phyloP scores from a whole-genome alignment of 2,797 vertebrate species.

The Atherinosoma microstoma region DNA sequence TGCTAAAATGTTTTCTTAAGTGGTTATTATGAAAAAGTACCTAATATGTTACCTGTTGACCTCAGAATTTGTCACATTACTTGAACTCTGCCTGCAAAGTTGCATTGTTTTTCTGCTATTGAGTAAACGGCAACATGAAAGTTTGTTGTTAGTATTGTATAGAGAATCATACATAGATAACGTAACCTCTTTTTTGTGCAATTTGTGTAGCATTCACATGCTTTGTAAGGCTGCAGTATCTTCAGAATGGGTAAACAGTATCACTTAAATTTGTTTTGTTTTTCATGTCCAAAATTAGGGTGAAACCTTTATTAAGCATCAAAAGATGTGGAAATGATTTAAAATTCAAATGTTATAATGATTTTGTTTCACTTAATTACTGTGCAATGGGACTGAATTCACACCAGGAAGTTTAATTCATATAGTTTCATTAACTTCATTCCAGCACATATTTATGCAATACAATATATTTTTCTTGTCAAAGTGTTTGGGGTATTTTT shows the following conservation, averaged over 20 bases:
- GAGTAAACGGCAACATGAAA: slow-evolving; percentile 22
- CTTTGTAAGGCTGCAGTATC: slow-evolving; percentile 56
- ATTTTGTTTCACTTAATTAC: slow-evolving; percentile 31
- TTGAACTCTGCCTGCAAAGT: slow-evolving; percentile 64
- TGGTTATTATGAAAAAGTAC: slow-evolving; percentile 37
- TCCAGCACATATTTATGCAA: slow-evolving; percentile 81
- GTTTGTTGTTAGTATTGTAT: slow-evolving; percentile 16
- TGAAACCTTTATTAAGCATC: slow-evolving; percentile 30
- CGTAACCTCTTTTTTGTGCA: slow-evolving; percentile 46
- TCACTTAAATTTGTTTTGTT: slow-evolving; percentile 35
- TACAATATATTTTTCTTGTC: slow-evolving; percentile 67
- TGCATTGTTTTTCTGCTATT: slow-evolving; percentile 35
- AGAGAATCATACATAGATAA: slow-evolving; percentile 23
- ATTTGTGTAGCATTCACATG: slow-evolving; percentile 61
- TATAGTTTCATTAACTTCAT: slow-evolving; percentile 68
- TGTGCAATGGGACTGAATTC: slow-evolving; percentile 53
- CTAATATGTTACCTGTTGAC: slow-evolving; percentile 40
- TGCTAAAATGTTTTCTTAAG: slow-evolving; percentile 49
- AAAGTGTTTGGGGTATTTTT: slow-evolving; percentile 53
- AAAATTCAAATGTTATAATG: neutral
- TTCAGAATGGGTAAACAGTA: slow-evolving; percentile 38
- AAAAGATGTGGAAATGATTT: slow-evolving; percentile 23
- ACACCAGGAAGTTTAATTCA: slow-evolving; percentile 47
- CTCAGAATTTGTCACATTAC: slow-evolving; percentile 58
- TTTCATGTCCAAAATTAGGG: slow-evolving; percentile 20